Conservation (phyloP, 1,140 invertebrate species). For the Leucophenga varia region DNA sequence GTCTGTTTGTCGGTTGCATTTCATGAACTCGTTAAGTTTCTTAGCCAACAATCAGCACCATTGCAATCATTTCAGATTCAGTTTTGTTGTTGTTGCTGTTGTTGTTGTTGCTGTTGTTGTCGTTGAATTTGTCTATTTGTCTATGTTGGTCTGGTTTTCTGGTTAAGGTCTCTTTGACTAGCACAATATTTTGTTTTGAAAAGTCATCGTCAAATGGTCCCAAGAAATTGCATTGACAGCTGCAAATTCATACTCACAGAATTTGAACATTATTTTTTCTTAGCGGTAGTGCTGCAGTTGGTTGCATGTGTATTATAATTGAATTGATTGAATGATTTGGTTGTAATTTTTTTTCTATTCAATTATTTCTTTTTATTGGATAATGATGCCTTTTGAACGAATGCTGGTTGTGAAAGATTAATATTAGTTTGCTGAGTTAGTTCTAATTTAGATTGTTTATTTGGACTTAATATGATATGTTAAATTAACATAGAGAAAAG, state of each 20-base stretch:
- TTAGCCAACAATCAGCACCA: slow-evolving; percentile 19
- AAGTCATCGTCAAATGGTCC: too few species aligned
- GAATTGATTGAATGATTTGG: slow-evolving; percentile 50
- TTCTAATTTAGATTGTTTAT: too few species aligned
- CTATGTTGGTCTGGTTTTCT: slow-evolving; percentile 3
- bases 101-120: not conserved
- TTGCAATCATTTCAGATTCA: not conserved
- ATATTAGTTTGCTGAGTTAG: too few species aligned
- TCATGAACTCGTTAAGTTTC: slow-evolving; percentile 16
- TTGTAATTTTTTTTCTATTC: slow-evolving; percentile 46
- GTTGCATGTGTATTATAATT: slow-evolving; percentile 44
- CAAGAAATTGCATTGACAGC: slow-evolving; percentile 22
- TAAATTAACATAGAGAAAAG: too few species aligned
- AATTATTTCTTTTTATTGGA: too few species aligned
- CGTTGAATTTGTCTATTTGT: not conserved
- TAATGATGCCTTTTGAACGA: too few species aligned
- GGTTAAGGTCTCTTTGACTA: too few species aligned
- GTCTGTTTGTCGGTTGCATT: not conserved
- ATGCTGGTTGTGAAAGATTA: too few species aligned
- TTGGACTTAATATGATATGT: too few species aligned
- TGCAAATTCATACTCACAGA: too few species aligned
- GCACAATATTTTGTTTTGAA: too few species aligned
- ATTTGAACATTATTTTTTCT: too few species aligned
- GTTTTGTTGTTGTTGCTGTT: not conserved
- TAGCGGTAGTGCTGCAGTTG: slow-evolving; percentile 15